Evolutionary conservation across 2,797 vertebrate genomes (phyloP), one percentile per base, ranked within the genome.

Genomic region (Macropus fuliginosus): DNA sequence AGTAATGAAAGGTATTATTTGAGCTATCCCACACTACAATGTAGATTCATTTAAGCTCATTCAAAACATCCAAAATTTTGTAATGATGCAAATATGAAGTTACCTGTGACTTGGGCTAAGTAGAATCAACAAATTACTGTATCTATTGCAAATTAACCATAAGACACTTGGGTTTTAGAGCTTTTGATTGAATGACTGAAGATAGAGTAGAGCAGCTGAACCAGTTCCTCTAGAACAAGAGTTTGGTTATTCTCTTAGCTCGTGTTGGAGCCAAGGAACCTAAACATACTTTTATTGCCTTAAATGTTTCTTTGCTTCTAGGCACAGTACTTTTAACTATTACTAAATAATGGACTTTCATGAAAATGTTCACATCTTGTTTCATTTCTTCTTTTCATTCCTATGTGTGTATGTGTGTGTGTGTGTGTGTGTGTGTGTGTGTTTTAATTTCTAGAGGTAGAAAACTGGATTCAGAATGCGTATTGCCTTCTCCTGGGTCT

Each of bases 331-430:
- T 40, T 81, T 40, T 81, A 40, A 74, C 34, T 21, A 46, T 46
- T 81, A 46, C 21, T 40, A 40, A 81, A 81, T 81, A n/a, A 81
- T 40, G 10, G n/a, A 5, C 18, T 81, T 81, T 81, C n/a, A 21
- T 46, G 18, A 21, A 81, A 10, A 81, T 81, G n/a, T 81, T 81
- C 66, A 40, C 8, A 81, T 81, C 66, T 16, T 27, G 8, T 1
- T 54, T 24, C 57, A 13, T 11, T 27, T 24, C 34, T 92, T 0
- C 4, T 27, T 3, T 5, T 1, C 24, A 50, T 90, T 29, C 87
- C 1, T 40, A 0, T 40, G 1, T n/a, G 0, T 40, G 1, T n/a
- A 0, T 40, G 1, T n/a, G 0, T 40, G 2, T 40, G 0, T 40
- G 1, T n/a, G 0, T 40, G 2, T 24, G 9, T 9, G 8, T 81